Conservation (phyloP, 2,888 invertebrate genomes). For the Polymixis flavicincta region DNA sequence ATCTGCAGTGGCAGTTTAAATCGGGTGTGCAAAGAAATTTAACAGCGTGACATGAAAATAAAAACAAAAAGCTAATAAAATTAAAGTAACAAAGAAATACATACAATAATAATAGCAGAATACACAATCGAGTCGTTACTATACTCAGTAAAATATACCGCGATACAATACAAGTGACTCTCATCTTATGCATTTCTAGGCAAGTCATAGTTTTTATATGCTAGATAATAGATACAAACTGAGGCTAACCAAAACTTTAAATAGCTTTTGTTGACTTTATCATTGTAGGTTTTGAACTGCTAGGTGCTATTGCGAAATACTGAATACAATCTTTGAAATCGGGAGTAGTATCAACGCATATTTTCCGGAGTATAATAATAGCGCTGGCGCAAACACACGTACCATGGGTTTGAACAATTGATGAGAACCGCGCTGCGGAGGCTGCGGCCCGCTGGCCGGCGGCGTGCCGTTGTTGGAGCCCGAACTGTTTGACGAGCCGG, state of each 20-base stretch:
- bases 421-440: slow-evolving; percentile 95
- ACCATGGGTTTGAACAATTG: slow-evolving; percentile 97
- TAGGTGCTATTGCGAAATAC: background rate
- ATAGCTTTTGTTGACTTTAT: background rate
- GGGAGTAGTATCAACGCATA: slow-evolving; percentile 25
- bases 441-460: slow-evolving; percentile 90
- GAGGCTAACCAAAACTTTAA: background rate
- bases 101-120: slow-evolving; percentile 48
- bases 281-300: background rate
- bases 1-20: slow-evolving; percentile 90
- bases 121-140: slow-evolving; percentile 60
- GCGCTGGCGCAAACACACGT: slow-evolving; percentile 38
- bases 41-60: slow-evolving; percentile 90
- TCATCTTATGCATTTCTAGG: background rate
- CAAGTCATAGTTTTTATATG: background rate
- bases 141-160: slow-evolving; percentile 51
- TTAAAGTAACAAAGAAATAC: slow-evolving; percentile 65
- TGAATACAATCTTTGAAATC: background rate
- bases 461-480: slow-evolving; percentile 90
- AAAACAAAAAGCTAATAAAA: slow-evolving; percentile 85
- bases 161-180: slow-evolving; percentile 32
- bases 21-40: slow-evolving; percentile 88
- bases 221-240: background rate
- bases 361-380: slow-evolving; percentile 37
- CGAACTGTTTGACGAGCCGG: slow-evolving; percentile 91